Percentiles rank a stretch among this genome's conserved stretches.
phyloP scores from a whole-genome alignment of 1,140 invertebrate genomes.

The Drosophila ercepeae region DNA sequence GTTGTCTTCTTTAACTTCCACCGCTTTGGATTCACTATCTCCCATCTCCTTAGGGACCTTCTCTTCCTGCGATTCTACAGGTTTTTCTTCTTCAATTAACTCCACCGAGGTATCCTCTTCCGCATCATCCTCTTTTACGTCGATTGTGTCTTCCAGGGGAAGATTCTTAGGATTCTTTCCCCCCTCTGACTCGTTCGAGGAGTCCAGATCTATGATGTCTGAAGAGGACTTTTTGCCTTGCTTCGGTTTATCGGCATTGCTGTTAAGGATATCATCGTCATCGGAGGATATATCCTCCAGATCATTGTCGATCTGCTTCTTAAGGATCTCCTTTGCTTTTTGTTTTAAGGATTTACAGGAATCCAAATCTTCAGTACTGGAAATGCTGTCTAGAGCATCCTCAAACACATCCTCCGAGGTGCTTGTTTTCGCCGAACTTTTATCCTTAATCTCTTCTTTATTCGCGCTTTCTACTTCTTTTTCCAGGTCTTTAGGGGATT shows the following conservation, averaged over 20 bases:
- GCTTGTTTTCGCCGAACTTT: background rate
- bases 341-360: background rate
- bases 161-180: background rate
- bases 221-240: background rate
- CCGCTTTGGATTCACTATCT: background rate
- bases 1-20: background rate
- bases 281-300: slow-evolving; percentile 53
- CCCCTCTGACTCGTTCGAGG: slow-evolving; percentile 30
- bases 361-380: slow-evolving; percentile 58
- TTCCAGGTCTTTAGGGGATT: background rate
- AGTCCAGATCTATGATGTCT: slow-evolving; percentile 46
- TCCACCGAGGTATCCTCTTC: background rate
- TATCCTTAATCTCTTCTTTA: background rate
- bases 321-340: background rate
- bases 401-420: slow-evolving; percentile 47
- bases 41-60: background rate
- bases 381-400: slow-evolving; percentile 60
- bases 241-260: background rate
- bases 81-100: background rate
- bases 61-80: background rate
- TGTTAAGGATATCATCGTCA: slow-evolving; percentile 28
- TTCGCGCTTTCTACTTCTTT: background rate
- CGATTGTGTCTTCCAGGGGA: background rate
- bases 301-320: slow-evolving; percentile 17
- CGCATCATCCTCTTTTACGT: background rate